A percentile compares a stretch with the other conserved stretches of the same genome.
Conservation (phyloP, 1,140 invertebrate genomes). For the Sycophila sp. region DNA sequence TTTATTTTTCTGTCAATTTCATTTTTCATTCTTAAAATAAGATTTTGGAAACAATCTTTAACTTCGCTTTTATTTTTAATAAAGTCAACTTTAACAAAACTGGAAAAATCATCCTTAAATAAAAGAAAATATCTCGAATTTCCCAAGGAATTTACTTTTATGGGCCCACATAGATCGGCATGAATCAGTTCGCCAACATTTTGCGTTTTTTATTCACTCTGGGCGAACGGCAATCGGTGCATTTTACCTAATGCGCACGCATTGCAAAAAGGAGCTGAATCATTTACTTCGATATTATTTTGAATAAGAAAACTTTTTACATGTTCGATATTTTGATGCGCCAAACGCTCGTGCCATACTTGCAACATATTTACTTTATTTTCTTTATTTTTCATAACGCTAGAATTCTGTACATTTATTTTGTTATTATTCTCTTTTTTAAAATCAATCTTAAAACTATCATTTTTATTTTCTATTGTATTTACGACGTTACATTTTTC, state of each 20-base stretch:
- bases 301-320: not conserved
- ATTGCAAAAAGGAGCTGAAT: conserved; percentile 14
- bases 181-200: conserved; percentile 54
- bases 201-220: not conserved
- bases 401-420: not conserved
- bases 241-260: conserved; percentile 31
- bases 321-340: not conserved
- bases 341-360: not conserved
- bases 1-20: conserved; percentile 36
- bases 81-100: conserved; percentile 43
- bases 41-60: conserved; percentile 48
- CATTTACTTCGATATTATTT: not conserved
- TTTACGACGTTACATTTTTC: not conserved
- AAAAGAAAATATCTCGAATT: conserved; percentile 51
- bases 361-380: not conserved
- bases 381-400: not conserved
- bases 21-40: conserved; percentile 48
- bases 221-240: conserved; percentile 27
- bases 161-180: conserved; percentile 62
- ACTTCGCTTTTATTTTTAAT: conserved; percentile 48
- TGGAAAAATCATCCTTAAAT: conserved; percentile 48
- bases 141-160: conserved; percentile 60
- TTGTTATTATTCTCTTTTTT: not conserved
- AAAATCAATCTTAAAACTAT: not conserved
- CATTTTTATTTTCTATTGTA: not conserved